Base-by-base conservation (phyloP, 2,113 vertebrate genomes). In the Channa argus region DNA sequence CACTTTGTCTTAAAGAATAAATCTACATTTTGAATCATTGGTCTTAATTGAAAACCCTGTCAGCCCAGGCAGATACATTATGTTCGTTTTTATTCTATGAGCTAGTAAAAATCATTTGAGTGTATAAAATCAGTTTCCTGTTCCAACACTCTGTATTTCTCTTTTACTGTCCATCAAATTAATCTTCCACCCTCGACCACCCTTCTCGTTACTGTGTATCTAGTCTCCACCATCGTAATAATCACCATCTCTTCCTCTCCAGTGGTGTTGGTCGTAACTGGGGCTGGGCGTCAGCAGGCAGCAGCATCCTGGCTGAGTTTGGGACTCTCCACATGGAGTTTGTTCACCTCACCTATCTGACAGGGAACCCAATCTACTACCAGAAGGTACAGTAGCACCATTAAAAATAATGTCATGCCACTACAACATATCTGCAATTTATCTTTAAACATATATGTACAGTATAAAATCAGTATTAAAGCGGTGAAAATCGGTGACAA, bases 321-420 rank as follows among this genome's bases (percentile, higher is more conserved):
- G 98, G 98, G 54, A 99, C 98, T 2, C 93, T 99, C 1, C 98
- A 99, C 65, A 97, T 99, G 97, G 98, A 99, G 92, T 99, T 99
- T 92, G 97, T 99, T 44, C 98, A 99, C 74, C 96, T 99, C 79
- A 98, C 96, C 63, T 99, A 98, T 91, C 93, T 99, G 90, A 99
- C 98, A 2, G 97, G 98, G 34, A 96, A 99, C 62, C 95, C 97
- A 0, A 91, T 94, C 34, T 99, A 98, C 91, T 98, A 97, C 91
- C 96, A 97, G 79, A 99, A 99, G 96, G 98, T 98, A 41, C 39
- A 5, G 39, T 41, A 74, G 2, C 7, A 0, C n/a, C 8, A 2
- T 15, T 1, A 24, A 0, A 36, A 10, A 2, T 9, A 5, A 0
- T 24, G 24, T 1, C 24, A 24, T 24, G 24, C 24, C 24, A 41